Base-by-base conservation (phyloP, 1,140 invertebrate genomes). In the Phymastichus coffea region DNA sequence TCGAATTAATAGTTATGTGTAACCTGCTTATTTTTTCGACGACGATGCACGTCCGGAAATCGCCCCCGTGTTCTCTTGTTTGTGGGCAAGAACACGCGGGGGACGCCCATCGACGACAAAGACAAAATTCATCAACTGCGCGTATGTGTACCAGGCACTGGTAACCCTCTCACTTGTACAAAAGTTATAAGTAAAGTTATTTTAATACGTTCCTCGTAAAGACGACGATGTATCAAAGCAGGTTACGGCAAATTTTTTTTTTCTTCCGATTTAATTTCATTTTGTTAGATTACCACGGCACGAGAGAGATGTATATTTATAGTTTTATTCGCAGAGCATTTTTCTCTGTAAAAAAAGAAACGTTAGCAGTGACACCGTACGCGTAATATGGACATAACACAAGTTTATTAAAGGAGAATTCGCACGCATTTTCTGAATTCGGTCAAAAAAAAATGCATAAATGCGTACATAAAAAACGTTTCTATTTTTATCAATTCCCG, bases 91-190 rank as follows among this genome's bases (percentile, higher is more conserved):
- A 61, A 61, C 52, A 61, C 49, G 49, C 38, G 46, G 41, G 22
- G 46, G 55, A 61, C 38, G 59, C 19, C 37, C 59, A 61, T 19
- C 23, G 0, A 9, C 51, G 35, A 48, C 33, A 25, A 44, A 44
- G 55, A 61, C 52, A 54, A 54, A 56, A 61, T 17, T 61, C 47
- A n/a, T n/a, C n/a, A n/a, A n/a, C n/a, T n/a, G n/a, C n/a, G n/a
- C n/a, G n/a, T n/a, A n/a, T n/a, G n/a, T n/a, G 59, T 61, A 61
- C 59, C 59, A 61, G 52, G 52, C 59, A 55, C 59, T 61, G 59
- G 59, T 61, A 61, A 61, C 46, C 38, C 49, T 43, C 55, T 55
- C 49, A 48, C 54, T 44, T 55, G 41, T 61, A 61, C 6, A n/a
- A 48, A 56, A 44, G 52, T 44, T 55, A 51, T 61, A 51, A 60